Evolutionary conservation across 37 sponge, comb jelly and placozoan genomes (phyloP).

Genomic region (Haliclona indistincta): DNA sequence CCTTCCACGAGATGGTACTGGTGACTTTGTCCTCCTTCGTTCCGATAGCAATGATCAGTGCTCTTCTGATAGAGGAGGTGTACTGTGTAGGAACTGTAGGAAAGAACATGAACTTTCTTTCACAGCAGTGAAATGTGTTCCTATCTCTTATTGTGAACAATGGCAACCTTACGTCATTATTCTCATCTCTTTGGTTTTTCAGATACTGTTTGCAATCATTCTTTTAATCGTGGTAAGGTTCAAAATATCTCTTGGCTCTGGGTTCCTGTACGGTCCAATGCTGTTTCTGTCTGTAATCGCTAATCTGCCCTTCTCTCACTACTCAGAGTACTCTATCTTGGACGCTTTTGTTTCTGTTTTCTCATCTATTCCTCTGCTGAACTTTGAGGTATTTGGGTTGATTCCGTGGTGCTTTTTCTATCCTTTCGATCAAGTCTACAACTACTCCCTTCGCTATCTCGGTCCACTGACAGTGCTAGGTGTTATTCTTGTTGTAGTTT

Average conservation of each 20-base stretch:
- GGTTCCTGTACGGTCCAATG: background rate
- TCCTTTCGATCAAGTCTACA: background rate
- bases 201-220: background rate
- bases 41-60: background rate
- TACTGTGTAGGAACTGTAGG: background rate
- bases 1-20: background rate
- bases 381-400: constrained; percentile 1
- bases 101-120: background rate
- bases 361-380: background rate
- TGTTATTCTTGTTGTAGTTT: constrained; percentile 2
- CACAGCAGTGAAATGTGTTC: constrained; percentile 2
- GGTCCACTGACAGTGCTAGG: background rate
- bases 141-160: background rate
- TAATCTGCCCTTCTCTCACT: background rate
- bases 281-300: background rate
- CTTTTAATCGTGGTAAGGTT: background rate
- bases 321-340: background rate
- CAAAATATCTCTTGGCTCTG: background rate
- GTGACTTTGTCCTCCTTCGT: background rate
- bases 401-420: constrained; percentile 6
- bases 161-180: background rate
- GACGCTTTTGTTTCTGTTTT: background rate
- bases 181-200: constrained; percentile 2
- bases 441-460: background rate
- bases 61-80: background rate